Conservation (phyloP, 2,888 invertebrate species). For the Tenthredo notha region DNA sequence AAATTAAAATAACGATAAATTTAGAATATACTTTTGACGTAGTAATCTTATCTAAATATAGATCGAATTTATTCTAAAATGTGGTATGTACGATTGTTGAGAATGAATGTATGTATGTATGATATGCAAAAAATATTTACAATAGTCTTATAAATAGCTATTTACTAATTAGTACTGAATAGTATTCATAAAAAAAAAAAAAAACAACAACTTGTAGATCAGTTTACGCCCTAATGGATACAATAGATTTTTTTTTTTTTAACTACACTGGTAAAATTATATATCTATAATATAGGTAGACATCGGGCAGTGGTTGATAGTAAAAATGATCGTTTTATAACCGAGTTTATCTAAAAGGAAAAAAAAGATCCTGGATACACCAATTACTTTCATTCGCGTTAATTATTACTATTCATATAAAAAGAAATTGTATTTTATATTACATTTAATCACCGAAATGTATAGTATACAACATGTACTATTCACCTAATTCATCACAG, state of each 20-base stretch:
- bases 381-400: conserved; percentile 20
- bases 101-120: background rate
- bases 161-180: conserved; percentile 7
- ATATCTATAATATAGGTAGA: background rate
- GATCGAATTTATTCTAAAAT: conserved; percentile 10
- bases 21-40: background rate
- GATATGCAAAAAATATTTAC: conserved; percentile 43
- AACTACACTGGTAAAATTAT: conserved; percentile 4
- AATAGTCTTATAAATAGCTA: conserved; percentile 7
- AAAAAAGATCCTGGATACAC: background rate
- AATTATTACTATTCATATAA: conserved; percentile 39
- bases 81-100: conserved; percentile 1
- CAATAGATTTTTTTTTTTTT: conserved; percentile 16
- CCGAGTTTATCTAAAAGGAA: background rate
- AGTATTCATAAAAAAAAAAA: background rate
- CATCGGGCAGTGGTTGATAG: conserved; percentile 13
- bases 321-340: background rate
- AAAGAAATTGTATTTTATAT: conserved; percentile 17
- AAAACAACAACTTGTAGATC: background rate
- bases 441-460: conserved; percentile 17
- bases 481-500: conserved; percentile 41
- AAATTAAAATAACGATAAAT: background rate
- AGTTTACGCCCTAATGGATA: background rate
- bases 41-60: conserved; percentile 12
- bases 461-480: conserved; percentile 27